Percentiles rank a stretch among this genome's conserved stretches.
phyloP scores from a whole-genome alignment of 2,113 vertebrate genomes.

The Pitta sordida region DNA sequence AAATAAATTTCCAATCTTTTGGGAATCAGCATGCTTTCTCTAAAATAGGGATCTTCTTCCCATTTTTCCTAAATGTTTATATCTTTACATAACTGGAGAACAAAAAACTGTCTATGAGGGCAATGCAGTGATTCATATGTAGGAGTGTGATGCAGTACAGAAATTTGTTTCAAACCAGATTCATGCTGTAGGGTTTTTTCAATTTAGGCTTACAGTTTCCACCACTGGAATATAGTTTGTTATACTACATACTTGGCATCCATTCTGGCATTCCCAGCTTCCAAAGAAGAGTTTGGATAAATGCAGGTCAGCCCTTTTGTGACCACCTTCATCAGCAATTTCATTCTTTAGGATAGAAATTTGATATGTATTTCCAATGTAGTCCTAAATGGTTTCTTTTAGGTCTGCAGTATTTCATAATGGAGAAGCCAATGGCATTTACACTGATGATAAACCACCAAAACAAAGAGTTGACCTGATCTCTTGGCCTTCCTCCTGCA shows the following conservation, averaged over 20 bases:
- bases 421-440: background rate
- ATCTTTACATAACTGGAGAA: slow-evolving; percentile 30
- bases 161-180: slow-evolving; percentile 53
- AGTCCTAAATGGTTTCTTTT: background rate
- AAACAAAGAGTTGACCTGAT: background rate
- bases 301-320: background rate
- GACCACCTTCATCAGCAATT: background rate
- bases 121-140: slow-evolving; percentile 10
- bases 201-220: slow-evolving; percentile 27
- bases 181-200: slow-evolving; percentile 24
- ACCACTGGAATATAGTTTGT: slow-evolving; percentile 23
- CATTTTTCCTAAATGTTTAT: slow-evolving; percentile 31
- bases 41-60: slow-evolving; percentile 14
- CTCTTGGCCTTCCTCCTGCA: background rate
- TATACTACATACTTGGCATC: slow-evolving; percentile 28
- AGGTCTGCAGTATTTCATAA: background rate
- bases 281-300: background rate
- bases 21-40: slow-evolving; percentile 29
- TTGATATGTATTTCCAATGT: background rate
- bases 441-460: background rate
- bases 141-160: background rate
- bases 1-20: slow-evolving; percentile 26
- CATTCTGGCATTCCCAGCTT: background rate
- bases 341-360: background rate
- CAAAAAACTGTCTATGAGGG: slow-evolving; percentile 38